A percentile compares a stretch with the other conserved stretches of the same genome.
Evolutionary conservation across 1,140 invertebrate species (phyloP).

Genomic region (silkworm (Bombyx mori)): ASM3026992v2 NC_085113.1:6651001-6651500

Average conservation of each 20-base stretch:
- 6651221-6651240: slow-evolving; percentile 2
- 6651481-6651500: slow-evolving; percentile 11
- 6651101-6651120: neutral
- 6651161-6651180: slow-evolving; percentile 20
- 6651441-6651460: slow-evolving; percentile 12
- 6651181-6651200: neutral
- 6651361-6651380: slow-evolving; percentile 13
- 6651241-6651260: slow-evolving; percentile 1
- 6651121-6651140: slow-evolving; percentile 12
- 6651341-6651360: slow-evolving; percentile 14
- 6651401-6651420: slow-evolving; percentile 12
- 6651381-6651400: slow-evolving; percentile 9
- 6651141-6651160: slow-evolving; percentile 36
- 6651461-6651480: slow-evolving; percentile 9
- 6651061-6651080: slow-evolving; percentile 13
- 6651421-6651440: slow-evolving; percentile 15
- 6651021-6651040: slow-evolving; percentile 9
- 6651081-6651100: slow-evolving; percentile 8
- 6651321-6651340: neutral
- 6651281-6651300: neutral
- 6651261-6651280: slow-evolving; percentile 6
- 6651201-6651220: neutral
- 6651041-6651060: slow-evolving; percentile 13
- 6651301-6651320: slow-evolving; percentile 2
- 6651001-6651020: slow-evolving; percentile 8